Evolutionary conservation across 2,888 invertebrate species (phyloP), one percentile per base, ranked within the genome.

Genomic region (Lordiphosa fenestrarum): DNA sequence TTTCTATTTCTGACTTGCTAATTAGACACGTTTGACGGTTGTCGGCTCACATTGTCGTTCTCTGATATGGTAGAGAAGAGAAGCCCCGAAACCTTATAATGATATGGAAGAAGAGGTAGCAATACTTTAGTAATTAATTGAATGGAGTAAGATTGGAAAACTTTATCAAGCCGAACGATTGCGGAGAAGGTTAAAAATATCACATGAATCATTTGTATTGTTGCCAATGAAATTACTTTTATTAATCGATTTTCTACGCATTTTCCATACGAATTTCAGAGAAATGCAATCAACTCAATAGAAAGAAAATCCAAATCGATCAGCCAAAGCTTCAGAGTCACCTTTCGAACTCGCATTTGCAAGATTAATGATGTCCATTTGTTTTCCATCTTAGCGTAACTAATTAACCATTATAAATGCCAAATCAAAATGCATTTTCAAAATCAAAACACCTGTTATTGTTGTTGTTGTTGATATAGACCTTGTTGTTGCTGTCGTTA

Each of bases 21-120:
- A 77, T 78, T 77, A 67, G 77, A 73, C 84, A 77, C 76, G 77
- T 72, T 38, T 65, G 60, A 60, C 53, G 67, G 53, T 56, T 38
- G 37, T 57, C 37, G 41, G 52, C 30, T 30, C 30, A 9, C 30
- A 30, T 60, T 54, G 6, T 53, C 47, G 37, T 56, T 21, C 41
- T 37, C 36, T 42, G 57, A 48, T 39, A 52, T 57, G 63, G 54
- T 58, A 46, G 58, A 60, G 41, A 5, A 2, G 9, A 41, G 30
- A 15, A 51, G 30, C 3, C 30, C 9, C 9, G 30, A 30, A 30
- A 30, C 3, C 25, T 7, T 25, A 25, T 25, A 25, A 25, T 25
- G 25, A 25, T 25, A 30, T 9, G 30, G 3, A 30, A 30, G 9
- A 30, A 30, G 30, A 25, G 25, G 30, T 4, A 30, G 30, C 30